These are phyloP conservation scores for Troilus luridus DNA, from an alignment of 2,888 invertebrate species.

Conservation along the genomic window DNA sequence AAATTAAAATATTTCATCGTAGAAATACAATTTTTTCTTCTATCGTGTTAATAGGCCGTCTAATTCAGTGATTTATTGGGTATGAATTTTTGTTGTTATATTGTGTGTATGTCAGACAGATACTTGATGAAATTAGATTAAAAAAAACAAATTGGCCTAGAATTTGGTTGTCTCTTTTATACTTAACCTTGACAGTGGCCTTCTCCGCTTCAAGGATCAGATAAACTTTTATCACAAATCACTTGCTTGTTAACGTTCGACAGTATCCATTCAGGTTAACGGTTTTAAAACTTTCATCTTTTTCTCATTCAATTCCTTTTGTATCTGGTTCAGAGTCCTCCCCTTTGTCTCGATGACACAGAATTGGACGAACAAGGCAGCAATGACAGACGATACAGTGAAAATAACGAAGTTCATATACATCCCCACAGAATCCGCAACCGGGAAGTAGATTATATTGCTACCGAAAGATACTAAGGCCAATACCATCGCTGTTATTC, in stretches of 20 bases:
- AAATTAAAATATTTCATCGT: no score
- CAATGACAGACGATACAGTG: constrained; percentile 74
- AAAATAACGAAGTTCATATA: constrained; percentile 78
- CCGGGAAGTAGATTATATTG: constrained; percentile 74
- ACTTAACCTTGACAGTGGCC: neutral
- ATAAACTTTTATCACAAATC: neutral
- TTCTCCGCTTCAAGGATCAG: neutral
- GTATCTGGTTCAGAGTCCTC: constrained; percentile 79
- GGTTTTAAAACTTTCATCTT: neutral
- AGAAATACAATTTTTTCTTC: neutral
- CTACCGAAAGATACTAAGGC: constrained; percentile 74
- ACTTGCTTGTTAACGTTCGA: neutral
- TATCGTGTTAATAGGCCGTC: neutral
- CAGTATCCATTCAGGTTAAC: neutral
- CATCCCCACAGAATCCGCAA: constrained; percentile 75
- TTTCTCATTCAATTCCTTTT: constrained; percentile 73
- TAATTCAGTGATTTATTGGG: neutral
- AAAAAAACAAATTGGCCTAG: neutral
- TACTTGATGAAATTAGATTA: neutral
- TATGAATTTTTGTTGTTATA: neutral
- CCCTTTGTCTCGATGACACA: constrained; percentile 79
- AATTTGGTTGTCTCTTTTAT: neutral
- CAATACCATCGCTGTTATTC: constrained; percentile 73
- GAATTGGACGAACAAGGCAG: constrained; percentile 72
- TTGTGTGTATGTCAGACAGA: neutral